These are phyloP conservation scores for Diogma glabrata DNA, from an alignment of 2,888 invertebrate species.

Conservation along the genomic window DNA sequence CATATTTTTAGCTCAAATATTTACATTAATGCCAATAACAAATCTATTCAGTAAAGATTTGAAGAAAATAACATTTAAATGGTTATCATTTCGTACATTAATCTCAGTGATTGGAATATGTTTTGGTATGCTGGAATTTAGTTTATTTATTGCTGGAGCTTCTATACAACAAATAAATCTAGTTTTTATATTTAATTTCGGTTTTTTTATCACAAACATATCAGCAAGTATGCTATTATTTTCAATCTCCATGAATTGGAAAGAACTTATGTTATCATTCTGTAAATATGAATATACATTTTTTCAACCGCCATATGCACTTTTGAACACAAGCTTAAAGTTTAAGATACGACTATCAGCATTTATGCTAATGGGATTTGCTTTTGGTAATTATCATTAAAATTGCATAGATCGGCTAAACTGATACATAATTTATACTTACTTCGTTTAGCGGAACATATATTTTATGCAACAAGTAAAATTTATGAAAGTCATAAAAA, in stretches of 20 bases:
- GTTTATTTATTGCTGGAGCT: not conserved
- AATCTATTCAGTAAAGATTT: not conserved
- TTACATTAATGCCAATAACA: conserved; percentile 3
- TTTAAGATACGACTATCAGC: not conserved
- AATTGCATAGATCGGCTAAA: not conserved
- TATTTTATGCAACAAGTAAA: too few species aligned
- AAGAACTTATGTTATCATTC: not conserved
- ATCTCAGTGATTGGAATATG: not conserved
- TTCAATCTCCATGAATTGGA: not conserved
- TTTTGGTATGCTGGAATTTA: not conserved
- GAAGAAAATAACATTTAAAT: conserved; percentile 1
- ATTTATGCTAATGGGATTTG: not conserved
- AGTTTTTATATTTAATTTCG: too few species aligned
- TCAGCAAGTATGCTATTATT: not conserved
- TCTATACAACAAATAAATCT: too few species aligned
- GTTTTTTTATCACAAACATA: not conserved
- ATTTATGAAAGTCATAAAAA: too few species aligned
- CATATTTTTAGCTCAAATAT: not conserved
- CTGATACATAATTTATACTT: not conserved
- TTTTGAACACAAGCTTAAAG: not conserved
- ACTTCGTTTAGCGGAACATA: not conserved
- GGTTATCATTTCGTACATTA: not conserved
- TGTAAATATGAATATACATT: not conserved
- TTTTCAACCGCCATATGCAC: not conserved
- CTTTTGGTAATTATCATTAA: not conserved